Evolutionary conservation across 2,113 vertebrate species (phyloP), one percentile per base, ranked within the genome.

Genomic region (Malurus alboscapulatus): DNA sequence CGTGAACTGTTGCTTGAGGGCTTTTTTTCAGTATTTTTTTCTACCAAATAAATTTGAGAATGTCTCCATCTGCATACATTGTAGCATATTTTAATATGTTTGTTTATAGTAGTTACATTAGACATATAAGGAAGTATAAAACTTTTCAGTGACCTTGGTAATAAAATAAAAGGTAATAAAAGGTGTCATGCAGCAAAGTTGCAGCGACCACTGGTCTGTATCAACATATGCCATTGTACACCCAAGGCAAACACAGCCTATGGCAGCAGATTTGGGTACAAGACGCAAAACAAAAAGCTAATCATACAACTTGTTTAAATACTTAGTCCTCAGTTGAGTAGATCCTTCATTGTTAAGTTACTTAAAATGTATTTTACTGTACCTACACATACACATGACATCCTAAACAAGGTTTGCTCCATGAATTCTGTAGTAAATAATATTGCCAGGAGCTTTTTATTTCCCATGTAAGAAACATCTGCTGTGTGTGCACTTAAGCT

Each of bases 391-490:
- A 32, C 27, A 42, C 58, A 48, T 47, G 36, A 14, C 53, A 94
- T 88, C 55, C 38, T 80, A 89, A 94, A 82, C 27, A 92, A 61
- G 77, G 76, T 74, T 85, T 75, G 32, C 63, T 94, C n/a, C 62
- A 44, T 90, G 48, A 81, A 94, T 92, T 90, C 91, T 94, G 29
- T 55, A n/a, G 21, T 45, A 68, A 79, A 54, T 79, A 59, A 61
- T 82, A 80, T 81, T 94, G 67, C 92, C 90, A 91, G 84, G 86
- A 89, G 62, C 47, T 61, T 87, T 92, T 75, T 92, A 94, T 95
- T 96, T 94, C 89, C 69, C 74, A 38, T n/a, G 11, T 94, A 93
- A 72, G 79, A 71, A 96, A 59, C 72, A 83, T 80, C 48, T 61
- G 18, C 29, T 77, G 40, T 92, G 54, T 45, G 50, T 92, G 71